Evolutionary conservation across 2,113 vertebrate genomes (phyloP), one percentile per base, ranked within the genome.

Genomic region (Phyllopteryx taeniolatus): DNA sequence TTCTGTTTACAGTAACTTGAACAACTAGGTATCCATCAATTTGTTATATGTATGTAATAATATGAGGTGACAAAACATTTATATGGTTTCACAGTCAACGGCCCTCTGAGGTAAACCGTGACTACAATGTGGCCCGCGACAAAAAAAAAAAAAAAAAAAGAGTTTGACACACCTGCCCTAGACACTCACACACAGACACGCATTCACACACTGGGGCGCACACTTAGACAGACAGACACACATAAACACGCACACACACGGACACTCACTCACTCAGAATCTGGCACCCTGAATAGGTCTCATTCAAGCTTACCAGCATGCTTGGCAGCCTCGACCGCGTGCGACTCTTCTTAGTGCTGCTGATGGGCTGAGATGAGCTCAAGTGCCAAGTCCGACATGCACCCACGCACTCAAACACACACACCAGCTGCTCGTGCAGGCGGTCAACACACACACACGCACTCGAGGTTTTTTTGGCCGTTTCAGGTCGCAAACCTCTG

Each of bases 271-370:
- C 27, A 69, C 61, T 51, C 47, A 57, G 20, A 66, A 57, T 20
- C 71, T 76, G 77, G 78, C 78, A 61, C 62, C 4, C 42, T 90
- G 80, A 90, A 89, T 85, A 73, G 82, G 72, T 70, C 81, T 84
- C 79, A 86, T 88, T 91, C 83, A 89, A 82, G 89, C 89, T 90
- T 82, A 91, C 90, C 90, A 91, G 85, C 89, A 89, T 91, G 81
- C 74, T 89, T 86, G 87, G 86, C 85, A 89, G 81, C 65, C 71
- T 83, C 67, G 42, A 72, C 77, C 42, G 70, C 33, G 67, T 71
- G 81, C 78, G 75, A 82, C 82, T 85, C 77, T 75, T 84, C 82
- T 85, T 76, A 78, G 77, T 46, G 79, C 81, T 70, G 53, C 79
- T 79, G 84, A 87, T 82, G 77, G 80, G 79, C 77, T 80, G 80